Percentiles rank a stretch among this genome's conserved stretches.
Evolutionary conservation across 2,888 invertebrate genomes (phyloP).

Genomic region (Lacanobia wlatinum): DNA sequence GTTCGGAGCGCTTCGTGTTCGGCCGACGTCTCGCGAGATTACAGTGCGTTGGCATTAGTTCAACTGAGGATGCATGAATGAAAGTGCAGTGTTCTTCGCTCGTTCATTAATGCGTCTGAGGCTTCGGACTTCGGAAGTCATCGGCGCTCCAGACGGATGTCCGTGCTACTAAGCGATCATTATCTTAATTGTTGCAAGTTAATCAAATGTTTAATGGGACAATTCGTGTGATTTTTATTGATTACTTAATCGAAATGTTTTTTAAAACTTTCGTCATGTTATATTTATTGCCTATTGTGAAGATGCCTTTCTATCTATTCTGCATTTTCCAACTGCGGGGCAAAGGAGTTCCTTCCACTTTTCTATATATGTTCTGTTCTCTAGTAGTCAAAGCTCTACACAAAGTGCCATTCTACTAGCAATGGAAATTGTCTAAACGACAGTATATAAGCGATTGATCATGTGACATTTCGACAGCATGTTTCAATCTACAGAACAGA

Average conservation of each 20-base stretch:
- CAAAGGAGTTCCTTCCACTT: no score
- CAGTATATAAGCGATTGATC: no score
- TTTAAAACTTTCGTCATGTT: not conserved
- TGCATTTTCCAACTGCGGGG: no score
- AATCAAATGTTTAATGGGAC: constrained; percentile 11
- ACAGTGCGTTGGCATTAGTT: constrained; percentile 85
- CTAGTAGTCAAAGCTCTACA: no score
- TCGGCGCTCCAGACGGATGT: constrained; percentile 59
- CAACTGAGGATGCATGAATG: constrained; percentile 77
- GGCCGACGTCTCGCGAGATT: constrained; percentile 80
- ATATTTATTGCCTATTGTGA: not conserved
- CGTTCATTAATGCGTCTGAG: constrained; percentile 68
- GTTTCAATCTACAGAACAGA: no score
- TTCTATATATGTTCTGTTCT: no score
- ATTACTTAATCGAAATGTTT: not conserved
- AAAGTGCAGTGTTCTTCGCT: constrained; percentile 76
- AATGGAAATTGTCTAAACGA: no score
- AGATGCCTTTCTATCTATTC: not conserved
- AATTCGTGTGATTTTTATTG: not conserved
- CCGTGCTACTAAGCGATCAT: constrained; percentile 59
- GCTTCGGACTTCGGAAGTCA: constrained; percentile 63
- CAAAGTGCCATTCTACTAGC: no score
- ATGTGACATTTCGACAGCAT: no score
- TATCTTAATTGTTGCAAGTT: constrained; percentile 28
- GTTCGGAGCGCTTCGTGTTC: constrained; percentile 76